A percentile compares a stretch with the other conserved stretches of the same genome.
phyloP scores from a whole-genome alignment of 2,797 vertebrate species.

The Leptatherina wallacei region DNA sequence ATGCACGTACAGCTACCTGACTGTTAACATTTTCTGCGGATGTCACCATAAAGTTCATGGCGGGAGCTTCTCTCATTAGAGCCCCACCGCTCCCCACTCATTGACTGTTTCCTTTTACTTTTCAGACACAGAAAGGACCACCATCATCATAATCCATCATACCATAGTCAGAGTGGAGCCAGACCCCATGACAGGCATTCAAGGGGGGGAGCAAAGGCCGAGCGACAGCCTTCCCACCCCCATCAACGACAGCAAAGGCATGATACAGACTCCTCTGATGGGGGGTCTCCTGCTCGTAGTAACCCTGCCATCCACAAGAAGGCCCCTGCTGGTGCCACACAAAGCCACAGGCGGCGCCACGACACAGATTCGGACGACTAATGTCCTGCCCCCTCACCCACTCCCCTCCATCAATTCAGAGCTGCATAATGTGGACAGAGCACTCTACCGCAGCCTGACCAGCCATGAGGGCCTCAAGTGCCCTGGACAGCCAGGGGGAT shows the following conservation, averaged over 20 bases:
- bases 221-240: slow-evolving; percentile 71
- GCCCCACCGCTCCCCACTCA: slow-evolving; percentile 50
- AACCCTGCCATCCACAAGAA: slow-evolving; percentile 75
- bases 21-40: slow-evolving; percentile 9
- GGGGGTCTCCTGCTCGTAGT: slow-evolving; percentile 76
- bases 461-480: slow-evolving; percentile 54
- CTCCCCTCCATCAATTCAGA: slow-evolving; percentile 44
- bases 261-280: slow-evolving; percentile 81
- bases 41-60: slow-evolving; percentile 16
- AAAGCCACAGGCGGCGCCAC: slow-evolving; percentile 83
- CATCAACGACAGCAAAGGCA: slow-evolving; percentile 73
- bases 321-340: slow-evolving; percentile 73
- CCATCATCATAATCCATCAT: slow-evolving; percentile 86
- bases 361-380: slow-evolving; percentile 85
- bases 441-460: slow-evolving; percentile 47
- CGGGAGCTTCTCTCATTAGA: slow-evolving; percentile 32
- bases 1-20: neutral
- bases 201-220: slow-evolving; percentile 80
- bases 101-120: slow-evolving; percentile 74
- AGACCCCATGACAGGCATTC: slow-evolving; percentile 83
- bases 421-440: slow-evolving; percentile 43
- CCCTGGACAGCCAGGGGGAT: slow-evolving; percentile 28
- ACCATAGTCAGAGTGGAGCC: slow-evolving; percentile 84
- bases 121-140: slow-evolving; percentile 83
- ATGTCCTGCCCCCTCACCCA: slow-evolving; percentile 41